phyloP scores from a whole-genome alignment of 2,888 invertebrate genomes.

The Arctia plantaginis region DNA sequence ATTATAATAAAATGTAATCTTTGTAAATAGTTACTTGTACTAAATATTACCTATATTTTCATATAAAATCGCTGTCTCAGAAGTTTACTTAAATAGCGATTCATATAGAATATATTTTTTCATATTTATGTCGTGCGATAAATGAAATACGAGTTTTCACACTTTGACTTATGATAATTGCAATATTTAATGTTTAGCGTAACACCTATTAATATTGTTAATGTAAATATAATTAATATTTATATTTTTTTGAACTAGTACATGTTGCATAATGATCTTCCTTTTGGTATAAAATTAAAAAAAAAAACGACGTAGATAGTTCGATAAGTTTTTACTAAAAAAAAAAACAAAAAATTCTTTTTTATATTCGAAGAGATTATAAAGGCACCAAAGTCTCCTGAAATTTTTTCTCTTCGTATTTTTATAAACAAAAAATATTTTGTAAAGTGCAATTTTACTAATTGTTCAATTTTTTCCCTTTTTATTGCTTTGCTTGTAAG shows the following conservation, averaged over 20 bases:
- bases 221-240: constrained; percentile 68
- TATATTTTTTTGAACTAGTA: constrained; percentile 52
- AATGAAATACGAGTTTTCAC: constrained; percentile 57
- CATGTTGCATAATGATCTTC: constrained; percentile 55
- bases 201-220: constrained; percentile 63
- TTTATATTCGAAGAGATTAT: constrained; percentile 64
- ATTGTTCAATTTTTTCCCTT: constrained; percentile 40
- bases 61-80: constrained; percentile 71
- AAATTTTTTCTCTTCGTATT: constrained; percentile 50
- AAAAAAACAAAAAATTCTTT: constrained; percentile 39
- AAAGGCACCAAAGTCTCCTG: constrained; percentile 58
- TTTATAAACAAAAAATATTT: constrained; percentile 51
- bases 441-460: constrained; percentile 49
- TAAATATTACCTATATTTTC: constrained; percentile 79
- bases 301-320: constrained; percentile 39
- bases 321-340: constrained; percentile 50
- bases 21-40: constrained; percentile 75
- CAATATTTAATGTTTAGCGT: constrained; percentile 76
- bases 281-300: constrained; percentile 48
- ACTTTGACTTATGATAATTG: constrained; percentile 77
- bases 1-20: constrained; percentile 51
- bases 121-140: constrained; percentile 58
- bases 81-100: constrained; percentile 64
- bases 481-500: constrained; percentile 41
- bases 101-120: constrained; percentile 80